phyloP scores from a whole-genome alignment of 2,113 vertebrate species.

The Lampris incognitus region DNA sequence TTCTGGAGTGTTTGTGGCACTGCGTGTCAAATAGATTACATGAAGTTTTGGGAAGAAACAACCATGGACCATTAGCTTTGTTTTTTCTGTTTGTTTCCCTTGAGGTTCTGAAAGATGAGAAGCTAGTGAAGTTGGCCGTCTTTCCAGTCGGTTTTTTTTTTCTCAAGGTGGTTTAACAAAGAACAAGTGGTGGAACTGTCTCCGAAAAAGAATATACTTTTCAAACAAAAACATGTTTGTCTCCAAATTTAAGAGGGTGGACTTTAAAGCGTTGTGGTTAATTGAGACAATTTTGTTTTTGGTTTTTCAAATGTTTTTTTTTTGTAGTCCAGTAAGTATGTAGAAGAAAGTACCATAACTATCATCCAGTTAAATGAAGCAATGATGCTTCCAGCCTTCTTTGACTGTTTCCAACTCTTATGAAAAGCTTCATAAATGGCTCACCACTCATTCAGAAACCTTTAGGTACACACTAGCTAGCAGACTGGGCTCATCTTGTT shows the following conservation, averaged over 20 bases:
- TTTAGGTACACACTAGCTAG: neutral
- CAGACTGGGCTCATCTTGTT: neutral
- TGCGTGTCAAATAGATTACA: conserved; percentile 44
- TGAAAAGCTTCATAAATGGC: neutral
- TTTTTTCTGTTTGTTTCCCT: conserved; percentile 67
- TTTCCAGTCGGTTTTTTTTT: conserved; percentile 82
- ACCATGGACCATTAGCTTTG: conserved; percentile 49
- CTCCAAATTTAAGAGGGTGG: conserved; percentile 83
- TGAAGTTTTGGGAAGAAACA: conserved; percentile 37
- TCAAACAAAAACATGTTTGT: conserved; percentile 74
- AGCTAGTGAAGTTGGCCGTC: conserved; percentile 71
- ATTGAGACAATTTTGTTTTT: conserved; percentile 62
- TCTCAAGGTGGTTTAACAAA: conserved; percentile 80
- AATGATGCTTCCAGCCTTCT: conserved; percentile 67
- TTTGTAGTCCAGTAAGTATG: conserved; percentile 45
- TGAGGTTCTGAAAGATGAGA: conserved; percentile 58
- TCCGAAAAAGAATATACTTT: conserved; percentile 29
- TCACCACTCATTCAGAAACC: neutral
- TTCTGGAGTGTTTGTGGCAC: conserved; percentile 39
- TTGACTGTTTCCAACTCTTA: neutral
- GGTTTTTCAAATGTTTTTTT: conserved; percentile 56
- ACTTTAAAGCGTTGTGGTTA: conserved; percentile 77
- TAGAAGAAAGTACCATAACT: conserved; percentile 64
- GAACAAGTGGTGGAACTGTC: conserved; percentile 58
- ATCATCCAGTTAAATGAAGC: conserved; percentile 76